Conservation (phyloP, 2,797 vertebrate species). For the Hyperoplus immaculatus region DNA sequence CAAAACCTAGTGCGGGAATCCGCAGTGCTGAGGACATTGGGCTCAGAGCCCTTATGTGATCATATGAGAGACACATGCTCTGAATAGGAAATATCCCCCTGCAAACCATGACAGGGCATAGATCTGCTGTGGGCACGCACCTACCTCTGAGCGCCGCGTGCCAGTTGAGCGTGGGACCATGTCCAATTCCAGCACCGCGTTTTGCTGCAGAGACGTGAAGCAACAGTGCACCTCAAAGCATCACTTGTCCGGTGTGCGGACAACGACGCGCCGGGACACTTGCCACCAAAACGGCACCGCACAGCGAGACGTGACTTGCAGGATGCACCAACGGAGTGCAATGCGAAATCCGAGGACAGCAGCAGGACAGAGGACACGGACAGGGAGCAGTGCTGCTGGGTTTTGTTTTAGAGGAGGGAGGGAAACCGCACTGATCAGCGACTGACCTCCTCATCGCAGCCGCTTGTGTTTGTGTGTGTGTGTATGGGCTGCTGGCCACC, state of each 20-base stretch:
- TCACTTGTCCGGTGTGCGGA: conserved; percentile 56
- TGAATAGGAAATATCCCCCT: conserved; percentile 66
- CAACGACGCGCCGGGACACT: conserved; percentile 62
- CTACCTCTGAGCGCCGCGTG: conserved; percentile 46
- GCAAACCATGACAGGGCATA: conserved; percentile 15
- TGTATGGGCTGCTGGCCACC: conserved; percentile 26
- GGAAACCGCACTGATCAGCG: conserved; percentile 36
- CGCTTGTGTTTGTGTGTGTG: neutral
- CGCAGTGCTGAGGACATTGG: conserved; percentile 74
- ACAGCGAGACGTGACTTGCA: conserved; percentile 59
- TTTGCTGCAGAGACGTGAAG: conserved; percentile 59
- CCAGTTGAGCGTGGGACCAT: conserved; percentile 30
- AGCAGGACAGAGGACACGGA: neutral
- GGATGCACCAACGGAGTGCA: conserved; percentile 28
- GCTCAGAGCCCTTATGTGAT: conserved; percentile 54
- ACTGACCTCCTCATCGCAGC: conserved; percentile 70
- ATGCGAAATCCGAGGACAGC: conserved; percentile 32
- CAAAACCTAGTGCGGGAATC: conserved; percentile 59
- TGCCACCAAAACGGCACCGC: conserved; percentile 24
- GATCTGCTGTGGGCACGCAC: conserved; percentile 60
- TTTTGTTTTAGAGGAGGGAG: neutral
- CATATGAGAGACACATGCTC: conserved; percentile 46
- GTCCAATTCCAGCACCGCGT: conserved; percentile 21
- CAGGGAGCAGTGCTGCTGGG: neutral
- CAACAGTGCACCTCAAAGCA: conserved; percentile 67